These are phyloP conservation scores for Adoxophyes honmai DNA, from an alignment of 1,140 invertebrate genomes.

Conservation along the genomic window DNA sequence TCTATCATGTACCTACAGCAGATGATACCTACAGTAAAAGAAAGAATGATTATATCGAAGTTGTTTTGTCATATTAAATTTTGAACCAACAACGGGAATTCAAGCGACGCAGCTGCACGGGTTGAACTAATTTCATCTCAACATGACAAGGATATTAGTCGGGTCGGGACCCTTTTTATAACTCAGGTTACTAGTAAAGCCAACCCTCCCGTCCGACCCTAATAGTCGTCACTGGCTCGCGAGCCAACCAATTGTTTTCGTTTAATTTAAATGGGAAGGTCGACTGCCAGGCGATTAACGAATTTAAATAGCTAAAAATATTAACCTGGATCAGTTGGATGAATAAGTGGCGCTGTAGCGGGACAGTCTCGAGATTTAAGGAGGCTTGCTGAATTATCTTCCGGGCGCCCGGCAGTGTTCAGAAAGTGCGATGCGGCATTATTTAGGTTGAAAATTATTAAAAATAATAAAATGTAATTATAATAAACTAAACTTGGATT, in stretches of 20 bases:
- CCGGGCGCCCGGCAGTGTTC: no score
- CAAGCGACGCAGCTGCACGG: slow-evolving; percentile 58
- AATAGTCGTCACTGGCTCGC: slow-evolving; percentile 26
- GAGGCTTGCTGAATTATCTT: no score
- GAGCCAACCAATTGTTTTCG: slow-evolving; percentile 8
- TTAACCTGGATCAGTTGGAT: no score
- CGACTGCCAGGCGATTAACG: not conserved
- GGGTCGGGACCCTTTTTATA: slow-evolving; percentile 69
- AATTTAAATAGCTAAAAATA: no score
- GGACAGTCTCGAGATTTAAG: no score
- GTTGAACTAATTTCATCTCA: slow-evolving; percentile 68
- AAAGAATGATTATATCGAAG: slow-evolving; percentile 19
- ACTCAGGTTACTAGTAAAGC: slow-evolving; percentile 49
- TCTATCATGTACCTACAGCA: no score
- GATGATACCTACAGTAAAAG: no score
- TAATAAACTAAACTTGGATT: no score
- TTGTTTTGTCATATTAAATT: slow-evolving; percentile 64
- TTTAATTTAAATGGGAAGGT: not conserved
- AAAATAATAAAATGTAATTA: no score
- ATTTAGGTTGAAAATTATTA: no score
- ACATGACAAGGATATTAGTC: slow-evolving; percentile 74
- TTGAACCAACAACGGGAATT: slow-evolving; percentile 54
- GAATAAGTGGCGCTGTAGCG: no score
- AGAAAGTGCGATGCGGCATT: no score
- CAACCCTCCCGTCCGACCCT: slow-evolving; percentile 23